Base-by-base conservation (phyloP, 2,888 invertebrate species). In the Andrena marginata region DNA sequence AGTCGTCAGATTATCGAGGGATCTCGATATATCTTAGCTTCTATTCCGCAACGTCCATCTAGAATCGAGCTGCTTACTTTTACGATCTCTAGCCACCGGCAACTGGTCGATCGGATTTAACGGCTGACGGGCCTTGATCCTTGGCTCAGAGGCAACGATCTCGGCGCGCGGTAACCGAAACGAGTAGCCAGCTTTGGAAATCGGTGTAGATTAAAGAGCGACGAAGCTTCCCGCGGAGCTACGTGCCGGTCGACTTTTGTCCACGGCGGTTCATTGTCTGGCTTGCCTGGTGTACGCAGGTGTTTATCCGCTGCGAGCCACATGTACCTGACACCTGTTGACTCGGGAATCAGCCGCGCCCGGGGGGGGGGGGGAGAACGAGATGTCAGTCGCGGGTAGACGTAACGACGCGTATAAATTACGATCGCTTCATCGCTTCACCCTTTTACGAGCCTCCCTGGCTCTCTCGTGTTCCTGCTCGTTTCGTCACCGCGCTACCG, bases 251-350 rank as follows among this genome's bases (percentile, higher is more conserved):
- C 0, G 48, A 73, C 33, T 60, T 68, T 59, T 54, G 51, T 35
- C 33, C 67, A 23, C 64, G 73, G 8, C 42, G 64, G 29, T 31
- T 56, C 82, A 72, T 77, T 67, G 56, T 73, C 56, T 23, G 26
- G 23, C 51, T 65, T 73, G 48, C 7, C 33, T 63, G 29, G 56
- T 54, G 67, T 56, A 33, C 35, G 64, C 73, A 82, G 77, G 73
- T 80, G 81, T 80, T 77, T 59, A 70, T 59, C 26, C 56, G 56
- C 16, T 63, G 42, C 71, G 74, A 56, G 56, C 10, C 74, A 29
- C 70, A 35, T 65, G 78, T 77, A 78, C 48, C 62, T 81, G 84
- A 87, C 87, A 87, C 87, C 87, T 87, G 87, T 85, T 87, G 87
- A 84, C 79, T 81, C 81, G 72, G 26, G 77, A 31, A 51, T 54